Conservation (phyloP, 2,797 vertebrate species). For the Nyctalus aviator region DNA sequence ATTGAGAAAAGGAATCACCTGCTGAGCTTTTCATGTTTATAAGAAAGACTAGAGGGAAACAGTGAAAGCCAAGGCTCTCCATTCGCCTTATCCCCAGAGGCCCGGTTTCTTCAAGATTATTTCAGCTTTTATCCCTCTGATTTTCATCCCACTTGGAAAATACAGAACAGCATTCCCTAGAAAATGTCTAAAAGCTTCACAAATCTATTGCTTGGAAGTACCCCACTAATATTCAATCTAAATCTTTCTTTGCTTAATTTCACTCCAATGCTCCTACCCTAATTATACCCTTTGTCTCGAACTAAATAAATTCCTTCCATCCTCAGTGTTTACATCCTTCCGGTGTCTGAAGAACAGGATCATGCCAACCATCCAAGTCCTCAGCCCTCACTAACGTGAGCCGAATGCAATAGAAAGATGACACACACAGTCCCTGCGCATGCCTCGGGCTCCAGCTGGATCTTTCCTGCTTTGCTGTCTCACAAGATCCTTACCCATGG, state of each 20-base stretch:
- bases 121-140: conserved; percentile 32
- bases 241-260: conserved; percentile 67
- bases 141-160: conserved; percentile 65
- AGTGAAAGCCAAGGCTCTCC: not conserved
- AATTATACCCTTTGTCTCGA: conserved; percentile 56
- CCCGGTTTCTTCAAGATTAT: conserved; percentile 29
- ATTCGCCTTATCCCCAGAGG: not conserved
- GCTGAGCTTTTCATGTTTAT: not conserved
- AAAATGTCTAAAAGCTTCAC: conserved; percentile 54
- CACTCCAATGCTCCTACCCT: conserved; percentile 58
- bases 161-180: conserved; percentile 14
- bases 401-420: not conserved
- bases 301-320: conserved; percentile 71
- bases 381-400: conserved; percentile 22
- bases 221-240: conserved; percentile 45
- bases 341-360: conserved; percentile 62
- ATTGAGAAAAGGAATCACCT: not conserved
- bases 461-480: not conserved
- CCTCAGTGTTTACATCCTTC: conserved; percentile 48
- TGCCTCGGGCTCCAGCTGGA: not conserved
- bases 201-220: conserved; percentile 48
- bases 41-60: not conserved
- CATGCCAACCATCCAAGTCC: not conserved
- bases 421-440: not conserved
- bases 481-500: not conserved